Conservation (phyloP, 2,888 invertebrate species). For the Ochropacha duplaris region DNA sequence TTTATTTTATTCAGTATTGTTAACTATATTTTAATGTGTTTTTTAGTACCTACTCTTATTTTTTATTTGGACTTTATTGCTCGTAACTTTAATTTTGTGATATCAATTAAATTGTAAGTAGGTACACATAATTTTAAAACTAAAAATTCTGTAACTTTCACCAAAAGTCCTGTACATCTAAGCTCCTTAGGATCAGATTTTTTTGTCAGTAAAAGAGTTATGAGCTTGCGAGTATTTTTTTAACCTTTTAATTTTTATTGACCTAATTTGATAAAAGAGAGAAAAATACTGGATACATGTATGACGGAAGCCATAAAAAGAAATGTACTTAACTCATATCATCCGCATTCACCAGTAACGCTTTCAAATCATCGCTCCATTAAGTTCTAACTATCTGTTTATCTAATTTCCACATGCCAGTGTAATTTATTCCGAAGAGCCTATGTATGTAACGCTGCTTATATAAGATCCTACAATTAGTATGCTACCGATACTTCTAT, state of each 20-base stretch:
- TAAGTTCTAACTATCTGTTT: neutral
- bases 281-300: neutral
- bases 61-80: neutral
- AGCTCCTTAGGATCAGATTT: too few species aligned
- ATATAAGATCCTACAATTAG: slow-evolving; percentile 1
- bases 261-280: too few species aligned
- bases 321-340: neutral
- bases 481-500: neutral
- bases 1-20: neutral
- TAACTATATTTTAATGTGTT: neutral
- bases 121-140: neutral
- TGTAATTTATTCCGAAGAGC: neutral
- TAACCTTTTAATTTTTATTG: too few species aligned
- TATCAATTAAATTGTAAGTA: neutral
- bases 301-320: neutral
- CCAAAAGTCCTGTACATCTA: too few species aligned
- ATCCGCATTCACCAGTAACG: neutral
- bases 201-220: too few species aligned
- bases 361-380: slow-evolving; percentile 1
- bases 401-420: neutral
- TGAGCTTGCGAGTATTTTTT: too few species aligned
- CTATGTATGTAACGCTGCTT: neutral
- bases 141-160: too few species aligned
- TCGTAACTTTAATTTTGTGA: neutral
- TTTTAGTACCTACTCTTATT: neutral